Conservation (phyloP, 2,797 vertebrate genomes). For the Lerista edwardsae region DNA sequence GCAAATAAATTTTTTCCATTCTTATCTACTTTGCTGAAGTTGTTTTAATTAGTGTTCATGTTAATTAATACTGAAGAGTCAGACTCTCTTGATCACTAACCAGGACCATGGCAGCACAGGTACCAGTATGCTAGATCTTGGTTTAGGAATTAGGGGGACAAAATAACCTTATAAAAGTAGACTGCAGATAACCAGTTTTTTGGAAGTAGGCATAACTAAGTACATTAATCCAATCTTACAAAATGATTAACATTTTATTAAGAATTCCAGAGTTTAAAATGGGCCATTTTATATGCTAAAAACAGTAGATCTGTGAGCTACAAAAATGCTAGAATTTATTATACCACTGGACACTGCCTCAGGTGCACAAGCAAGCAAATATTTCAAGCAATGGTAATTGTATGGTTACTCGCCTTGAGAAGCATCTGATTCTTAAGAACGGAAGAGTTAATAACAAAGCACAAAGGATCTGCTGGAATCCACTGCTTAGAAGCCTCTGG, state of each 20-base stretch:
- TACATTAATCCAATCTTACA: not conserved
- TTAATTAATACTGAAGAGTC: not conserved
- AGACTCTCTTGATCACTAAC: not conserved
- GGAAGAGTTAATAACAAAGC: not conserved
- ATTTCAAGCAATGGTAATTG: not conserved
- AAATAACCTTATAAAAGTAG: not conserved
- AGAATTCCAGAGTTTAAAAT: not conserved
- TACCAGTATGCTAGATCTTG: not conserved
- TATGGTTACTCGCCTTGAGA: not conserved
- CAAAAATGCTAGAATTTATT: not conserved
- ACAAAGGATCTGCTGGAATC: not conserved
- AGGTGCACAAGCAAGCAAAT: not conserved
- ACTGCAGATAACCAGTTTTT: not conserved
- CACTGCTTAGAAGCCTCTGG: not conserved
- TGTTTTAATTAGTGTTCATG: too few species aligned
- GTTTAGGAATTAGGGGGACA: not conserved
- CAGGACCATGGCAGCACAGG: not conserved
- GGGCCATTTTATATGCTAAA: not conserved
- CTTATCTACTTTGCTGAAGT: not conserved
- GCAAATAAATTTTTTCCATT: not conserved
- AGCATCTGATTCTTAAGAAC: not conserved
- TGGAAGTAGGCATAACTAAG: not conserved
- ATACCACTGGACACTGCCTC: not conserved
- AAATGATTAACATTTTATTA: constrained; percentile 29
- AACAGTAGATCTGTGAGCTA: not conserved